Percentiles rank a stretch among this genome's conserved stretches.
phyloP scores from a whole-genome alignment of 1,140 invertebrate genomes.

The Elymnias hypermnestra region DNA sequence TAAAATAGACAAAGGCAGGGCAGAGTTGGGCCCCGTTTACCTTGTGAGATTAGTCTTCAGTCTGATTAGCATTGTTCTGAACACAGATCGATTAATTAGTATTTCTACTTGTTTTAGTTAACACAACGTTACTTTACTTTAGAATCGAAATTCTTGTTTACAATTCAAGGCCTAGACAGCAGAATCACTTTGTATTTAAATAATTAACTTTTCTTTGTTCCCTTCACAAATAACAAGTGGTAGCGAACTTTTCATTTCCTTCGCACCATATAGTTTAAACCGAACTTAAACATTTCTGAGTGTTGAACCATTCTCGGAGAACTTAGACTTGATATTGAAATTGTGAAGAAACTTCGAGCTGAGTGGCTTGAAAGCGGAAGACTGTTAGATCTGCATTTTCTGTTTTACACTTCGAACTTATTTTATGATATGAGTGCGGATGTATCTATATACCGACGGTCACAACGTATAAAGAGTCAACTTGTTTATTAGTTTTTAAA shows the following conservation, averaged over 20 bases:
- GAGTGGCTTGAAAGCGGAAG: constrained; percentile 2
- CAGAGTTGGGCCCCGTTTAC: too few relatives aligned
- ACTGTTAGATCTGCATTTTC: constrained; percentile 6
- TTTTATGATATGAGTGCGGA: neutral
- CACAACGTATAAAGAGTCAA: too few relatives aligned
- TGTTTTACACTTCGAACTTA: constrained; percentile 1
- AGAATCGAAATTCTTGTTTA: too few relatives aligned
- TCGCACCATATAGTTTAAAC: constrained; percentile 3
- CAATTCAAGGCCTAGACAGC: too few relatives aligned
- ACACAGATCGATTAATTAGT: too few relatives aligned
- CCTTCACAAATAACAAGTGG: neutral
- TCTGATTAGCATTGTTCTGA: too few relatives aligned
- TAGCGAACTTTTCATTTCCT: neutral
- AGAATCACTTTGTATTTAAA: too few relatives aligned
- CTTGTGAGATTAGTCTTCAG: too few relatives aligned
- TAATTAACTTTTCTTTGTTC: neutral
- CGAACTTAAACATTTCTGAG: constrained; percentile 5
- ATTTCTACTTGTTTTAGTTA: too few relatives aligned
- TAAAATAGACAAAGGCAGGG: too few relatives aligned
- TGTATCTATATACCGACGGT: neutral
- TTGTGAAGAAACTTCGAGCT: constrained; percentile 5
- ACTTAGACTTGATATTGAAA: constrained; percentile 5
- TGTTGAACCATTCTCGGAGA: constrained; percentile 1
- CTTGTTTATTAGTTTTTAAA: neutral
- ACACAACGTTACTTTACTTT: too few relatives aligned